Evolutionary conservation across 1,140 invertebrate genomes (phyloP).

Genomic region (Drosophila eugracilis): DNA sequence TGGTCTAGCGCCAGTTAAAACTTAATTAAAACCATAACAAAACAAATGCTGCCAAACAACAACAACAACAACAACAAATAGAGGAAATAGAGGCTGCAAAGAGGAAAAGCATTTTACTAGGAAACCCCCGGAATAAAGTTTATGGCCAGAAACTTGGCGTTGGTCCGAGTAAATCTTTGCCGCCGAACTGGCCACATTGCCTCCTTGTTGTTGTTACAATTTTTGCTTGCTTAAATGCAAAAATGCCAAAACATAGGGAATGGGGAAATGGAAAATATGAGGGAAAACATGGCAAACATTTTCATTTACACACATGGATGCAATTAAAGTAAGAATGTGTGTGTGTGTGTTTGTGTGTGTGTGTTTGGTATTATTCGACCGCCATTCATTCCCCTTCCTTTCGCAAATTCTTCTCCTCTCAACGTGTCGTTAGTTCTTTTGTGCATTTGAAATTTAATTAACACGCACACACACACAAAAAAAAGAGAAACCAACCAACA

Average conservation of each 20-base stretch:
- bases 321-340: constrained; percentile 73
- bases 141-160: constrained; percentile 63
- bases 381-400: background rate
- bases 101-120: constrained; percentile 51
- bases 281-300: constrained; percentile 54
- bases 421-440: constrained; percentile 71
- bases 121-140: constrained; percentile 53
- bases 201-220: constrained; percentile 38
- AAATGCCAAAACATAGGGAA: constrained; percentile 33
- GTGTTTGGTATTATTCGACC: constrained; percentile 50
- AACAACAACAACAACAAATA: constrained; percentile 5
- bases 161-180: constrained; percentile 59
- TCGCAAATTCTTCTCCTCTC: constrained; percentile 2
- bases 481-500: constrained; percentile 9
- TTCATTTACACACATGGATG: constrained; percentile 79
- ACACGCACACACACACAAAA: constrained; percentile 57
- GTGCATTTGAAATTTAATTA: constrained; percentile 82
- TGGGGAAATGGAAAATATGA: constrained; percentile 39
- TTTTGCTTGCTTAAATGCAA: constrained; percentile 38
- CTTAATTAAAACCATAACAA: constrained; percentile 82
- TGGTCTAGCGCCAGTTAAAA: constrained; percentile 78
- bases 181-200: constrained; percentile 34
- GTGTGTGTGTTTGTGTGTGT: too few relatives aligned
- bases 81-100: constrained; percentile 23
- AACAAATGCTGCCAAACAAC: constrained; percentile 53